Conservation (phyloP, 2,113 vertebrate genomes). For the Apistogramma diplotaenia region DNA sequence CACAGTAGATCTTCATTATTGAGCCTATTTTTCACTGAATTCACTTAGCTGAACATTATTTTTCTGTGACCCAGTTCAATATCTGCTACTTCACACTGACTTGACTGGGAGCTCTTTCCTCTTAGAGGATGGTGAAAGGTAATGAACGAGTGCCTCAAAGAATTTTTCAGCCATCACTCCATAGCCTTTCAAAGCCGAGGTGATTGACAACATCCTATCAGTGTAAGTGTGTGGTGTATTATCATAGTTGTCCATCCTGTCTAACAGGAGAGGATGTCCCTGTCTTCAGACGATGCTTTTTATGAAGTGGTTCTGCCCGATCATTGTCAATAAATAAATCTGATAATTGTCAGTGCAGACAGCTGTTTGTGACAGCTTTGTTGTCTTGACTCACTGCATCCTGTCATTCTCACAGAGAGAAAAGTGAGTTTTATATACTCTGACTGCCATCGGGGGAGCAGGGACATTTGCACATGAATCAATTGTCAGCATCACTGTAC, state of each 20-base stretch:
- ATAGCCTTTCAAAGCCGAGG: conserved; percentile 50
- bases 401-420: conserved; percentile 89
- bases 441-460: conserved; percentile 88
- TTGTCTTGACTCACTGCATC: conserved; percentile 90
- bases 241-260: conserved; percentile 70
- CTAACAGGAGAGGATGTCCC: conserved; percentile 70
- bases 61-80: conserved; percentile 57
- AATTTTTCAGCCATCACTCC: conserved; percentile 55
- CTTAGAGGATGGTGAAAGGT: conserved; percentile 53
- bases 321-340: conserved; percentile 83
- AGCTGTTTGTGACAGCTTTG: conserved; percentile 98
- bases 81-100: conserved; percentile 34
- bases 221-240: conserved; percentile 63
- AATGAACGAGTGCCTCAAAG: conserved; percentile 63
- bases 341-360: conserved; percentile 82
- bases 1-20: conserved; percentile 60
- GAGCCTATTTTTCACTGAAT: conserved; percentile 42
- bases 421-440: conserved; percentile 88
- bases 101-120: conserved; percentile 47
- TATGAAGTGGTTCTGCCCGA: conserved; percentile 74
- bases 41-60: conserved; percentile 44
- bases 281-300: conserved; percentile 69
- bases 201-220: conserved; percentile 74
- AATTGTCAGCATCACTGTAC: conserved; percentile 90
- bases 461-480: conserved; percentile 97